Conservation (phyloP, 2,113 vertebrate genomes). For the Regulus satrapa region DNA sequence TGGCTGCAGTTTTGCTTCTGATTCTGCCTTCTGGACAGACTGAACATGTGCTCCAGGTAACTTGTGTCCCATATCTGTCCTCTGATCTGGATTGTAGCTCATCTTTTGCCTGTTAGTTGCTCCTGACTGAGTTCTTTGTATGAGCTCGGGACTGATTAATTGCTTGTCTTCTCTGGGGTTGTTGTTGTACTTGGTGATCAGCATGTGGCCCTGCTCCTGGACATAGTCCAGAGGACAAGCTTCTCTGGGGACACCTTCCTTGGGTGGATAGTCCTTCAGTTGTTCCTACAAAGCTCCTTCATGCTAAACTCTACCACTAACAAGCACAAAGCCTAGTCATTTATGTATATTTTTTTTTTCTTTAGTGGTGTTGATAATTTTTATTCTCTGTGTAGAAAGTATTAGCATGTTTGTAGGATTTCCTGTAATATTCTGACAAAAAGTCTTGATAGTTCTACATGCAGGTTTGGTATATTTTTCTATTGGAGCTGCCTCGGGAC, state of each 20-base stretch:
- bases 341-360: neutral
- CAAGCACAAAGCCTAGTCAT: neutral
- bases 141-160: neutral
- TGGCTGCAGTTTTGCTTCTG: neutral
- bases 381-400: neutral
- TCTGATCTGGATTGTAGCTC: neutral
- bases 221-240: neutral
- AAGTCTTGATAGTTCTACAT: neutral
- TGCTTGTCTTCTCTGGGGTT: neutral
- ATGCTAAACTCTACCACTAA: neutral
- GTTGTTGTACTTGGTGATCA: neutral
- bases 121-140: neutral
- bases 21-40: neutral
- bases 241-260: neutral
- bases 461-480: neutral
- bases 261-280: neutral
- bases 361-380: neutral
- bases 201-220: neutral
- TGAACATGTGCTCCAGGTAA: neutral
- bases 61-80: fast-evolving
- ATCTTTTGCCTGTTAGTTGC: neutral
- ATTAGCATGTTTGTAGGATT: neutral
- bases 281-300: neutral
- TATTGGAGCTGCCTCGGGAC: neutral
- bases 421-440: neutral